phyloP scores from a whole-genome alignment of 2,888 invertebrate genomes.

The Crematogaster levior region DNA sequence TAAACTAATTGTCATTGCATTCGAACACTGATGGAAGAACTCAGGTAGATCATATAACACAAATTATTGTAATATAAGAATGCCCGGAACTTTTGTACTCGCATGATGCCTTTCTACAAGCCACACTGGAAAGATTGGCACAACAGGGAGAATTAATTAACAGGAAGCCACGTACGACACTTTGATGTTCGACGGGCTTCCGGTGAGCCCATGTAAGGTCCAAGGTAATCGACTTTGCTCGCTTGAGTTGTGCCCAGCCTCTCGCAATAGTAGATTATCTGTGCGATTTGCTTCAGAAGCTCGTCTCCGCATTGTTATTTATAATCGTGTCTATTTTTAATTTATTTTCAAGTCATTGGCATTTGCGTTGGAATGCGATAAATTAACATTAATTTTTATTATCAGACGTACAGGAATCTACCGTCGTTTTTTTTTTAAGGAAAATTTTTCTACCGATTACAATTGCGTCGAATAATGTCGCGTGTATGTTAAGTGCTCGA shows the following conservation, averaged over 20 bases:
- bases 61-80: neutral
- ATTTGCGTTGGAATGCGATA: neutral
- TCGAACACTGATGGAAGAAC: neutral
- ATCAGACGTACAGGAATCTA: neutral
- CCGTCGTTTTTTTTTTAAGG: neutral
- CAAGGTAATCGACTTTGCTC: conserved; percentile 82
- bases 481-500: conserved; percentile 18
- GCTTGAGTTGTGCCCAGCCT: conserved; percentile 68
- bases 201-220: conserved; percentile 77
- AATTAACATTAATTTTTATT: neutral
- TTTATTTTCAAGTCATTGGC: neutral
- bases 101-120: neutral
- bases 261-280: conserved; percentile 67
- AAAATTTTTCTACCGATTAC: neutral
- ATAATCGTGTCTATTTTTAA: conserved; percentile 1
- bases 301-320: conserved; percentile 27
- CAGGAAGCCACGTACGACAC: conserved; percentile 81
- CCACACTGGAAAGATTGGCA: conserved; percentile 27
- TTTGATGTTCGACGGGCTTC: conserved; percentile 84
- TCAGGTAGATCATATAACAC: neutral
- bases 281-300: conserved; percentile 52
- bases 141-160: conserved; percentile 76
- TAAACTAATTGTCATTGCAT: neutral
- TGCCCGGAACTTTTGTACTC: neutral
- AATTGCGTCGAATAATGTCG: neutral